Evolutionary conservation across 2,797 vertebrate genomes (phyloP), one percentile per base, ranked within the genome.

Genomic region (Semaprochilodus insignis): DNA sequence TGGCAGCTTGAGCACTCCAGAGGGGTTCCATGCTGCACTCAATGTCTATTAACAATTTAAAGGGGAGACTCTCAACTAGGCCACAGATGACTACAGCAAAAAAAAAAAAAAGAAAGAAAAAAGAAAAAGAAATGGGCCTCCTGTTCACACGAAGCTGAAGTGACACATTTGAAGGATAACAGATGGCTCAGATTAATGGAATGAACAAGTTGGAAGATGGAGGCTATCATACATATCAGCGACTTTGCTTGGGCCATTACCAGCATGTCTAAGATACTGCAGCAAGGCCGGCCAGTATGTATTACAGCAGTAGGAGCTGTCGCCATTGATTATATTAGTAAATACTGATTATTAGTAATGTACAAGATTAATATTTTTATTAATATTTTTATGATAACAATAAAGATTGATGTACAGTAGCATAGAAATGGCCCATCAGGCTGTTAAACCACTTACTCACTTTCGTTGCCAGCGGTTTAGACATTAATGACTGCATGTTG

Each of bases 1-100:
- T 87, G 86, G 89, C 88, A 92, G 89, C 88, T 89, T 51, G 65
- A 82, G 76, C 83, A 90, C 92, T 90, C 90, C 86, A 77, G 90
- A 91, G 91, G 92, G 88, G 84, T 84, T 89, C 89, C 88, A 78
- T 82, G 88, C 88, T 90, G 92, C 90, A 92, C 91, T 92, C 92
- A 87, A 86, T 86, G 87, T 92, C 91, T 91, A 94, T 94, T 94
- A 95, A 94, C 90, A 92, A 94, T 95, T 94, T 91, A 95, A 91
- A 88, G 52, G 85, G 85, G 87, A 93, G 91, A 92, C 84, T 86
- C 86, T 86, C 83, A 94, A 92, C 84, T 94, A 91, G 93, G 92
- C 91, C 92, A 92, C 80, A 91, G 88, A 90, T 87, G 77, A 70
- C 62, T 80, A 25, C 63, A 48, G 55, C 54, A 16, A 6, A 54